A percentile compares a stretch with the other conserved stretches of the same genome.
These are phyloP conservation scores for Podargus strigoides DNA, from an alignment of 2,797 vertebrate species.

Conservation along the genomic window DNA sequence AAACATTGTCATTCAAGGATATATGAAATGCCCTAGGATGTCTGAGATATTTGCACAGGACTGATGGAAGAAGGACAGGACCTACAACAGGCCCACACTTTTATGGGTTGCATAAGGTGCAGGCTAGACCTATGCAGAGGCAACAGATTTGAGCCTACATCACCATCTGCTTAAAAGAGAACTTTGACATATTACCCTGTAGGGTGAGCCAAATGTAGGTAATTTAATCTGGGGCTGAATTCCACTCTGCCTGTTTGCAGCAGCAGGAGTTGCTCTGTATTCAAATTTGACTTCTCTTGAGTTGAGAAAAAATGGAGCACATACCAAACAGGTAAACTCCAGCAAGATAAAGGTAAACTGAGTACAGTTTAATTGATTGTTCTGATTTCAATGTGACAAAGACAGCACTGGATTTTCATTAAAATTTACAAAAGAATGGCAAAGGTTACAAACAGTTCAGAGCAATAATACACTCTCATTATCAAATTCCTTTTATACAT, in stretches of 20 bases:
- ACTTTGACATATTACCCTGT: neutral
- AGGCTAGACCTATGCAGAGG: neutral
- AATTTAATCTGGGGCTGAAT: neutral
- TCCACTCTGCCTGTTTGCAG: neutral
- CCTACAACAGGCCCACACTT: accelerated
- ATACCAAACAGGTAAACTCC: neutral
- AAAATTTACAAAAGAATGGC: conserved; percentile 33
- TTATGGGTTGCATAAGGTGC: no score
- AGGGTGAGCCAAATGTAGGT: neutral
- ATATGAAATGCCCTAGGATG: neutral
- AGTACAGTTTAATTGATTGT: conserved; percentile 20
- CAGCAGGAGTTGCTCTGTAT: neutral
- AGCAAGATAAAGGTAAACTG: conserved; percentile 15
- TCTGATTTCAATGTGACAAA: conserved; percentile 19
- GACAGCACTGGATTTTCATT: conserved; percentile 1
- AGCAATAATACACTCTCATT: conserved; percentile 34
- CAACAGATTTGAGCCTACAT: neutral
- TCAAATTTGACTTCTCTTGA: neutral
- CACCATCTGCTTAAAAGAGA: neutral
- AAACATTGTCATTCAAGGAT: neutral
- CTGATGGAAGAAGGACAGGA: neutral
- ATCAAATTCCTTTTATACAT: conserved; percentile 26
- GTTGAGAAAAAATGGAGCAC: neutral
- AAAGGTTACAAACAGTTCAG: conserved; percentile 33
- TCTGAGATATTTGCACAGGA: neutral